phyloP scores from a whole-genome alignment of 2,113 vertebrate genomes.

The Anseranas semipalmata region DNA sequence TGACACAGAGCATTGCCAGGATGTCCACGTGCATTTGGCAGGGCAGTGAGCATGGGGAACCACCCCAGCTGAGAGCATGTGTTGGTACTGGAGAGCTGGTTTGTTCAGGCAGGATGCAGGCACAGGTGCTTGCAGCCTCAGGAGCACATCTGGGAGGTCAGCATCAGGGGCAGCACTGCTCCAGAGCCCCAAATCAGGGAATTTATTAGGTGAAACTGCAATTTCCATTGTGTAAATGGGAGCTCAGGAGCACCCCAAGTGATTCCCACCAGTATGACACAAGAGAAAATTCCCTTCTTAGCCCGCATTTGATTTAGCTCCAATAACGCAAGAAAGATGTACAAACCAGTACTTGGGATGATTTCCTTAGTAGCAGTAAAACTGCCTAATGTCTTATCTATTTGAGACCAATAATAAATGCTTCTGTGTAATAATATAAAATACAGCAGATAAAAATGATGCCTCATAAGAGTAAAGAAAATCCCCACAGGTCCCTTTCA shows the following conservation, averaged over 20 bases:
- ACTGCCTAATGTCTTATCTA: neutral
- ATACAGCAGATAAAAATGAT: neutral
- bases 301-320: neutral
- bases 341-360: neutral
- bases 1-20: neutral
- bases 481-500: neutral
- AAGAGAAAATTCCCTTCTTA: neutral
- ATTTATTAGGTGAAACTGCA: neutral
- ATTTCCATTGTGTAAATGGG: neutral
- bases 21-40: neutral
- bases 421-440: neutral
- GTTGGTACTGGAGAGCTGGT: neutral
- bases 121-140: rapidly evolving
- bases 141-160: rapidly evolving
- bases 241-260: neutral
- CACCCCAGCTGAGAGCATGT: neutral
- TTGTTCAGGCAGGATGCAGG: neutral
- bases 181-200: neutral
- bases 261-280: neutral
- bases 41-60: neutral
- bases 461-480: neutral
- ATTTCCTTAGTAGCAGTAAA: neutral
- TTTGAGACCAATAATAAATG: neutral
- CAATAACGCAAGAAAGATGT: neutral
- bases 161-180: neutral